phyloP scores from a whole-genome alignment of 2,113 vertebrate species.

The Onychostoma macrolepis region DNA sequence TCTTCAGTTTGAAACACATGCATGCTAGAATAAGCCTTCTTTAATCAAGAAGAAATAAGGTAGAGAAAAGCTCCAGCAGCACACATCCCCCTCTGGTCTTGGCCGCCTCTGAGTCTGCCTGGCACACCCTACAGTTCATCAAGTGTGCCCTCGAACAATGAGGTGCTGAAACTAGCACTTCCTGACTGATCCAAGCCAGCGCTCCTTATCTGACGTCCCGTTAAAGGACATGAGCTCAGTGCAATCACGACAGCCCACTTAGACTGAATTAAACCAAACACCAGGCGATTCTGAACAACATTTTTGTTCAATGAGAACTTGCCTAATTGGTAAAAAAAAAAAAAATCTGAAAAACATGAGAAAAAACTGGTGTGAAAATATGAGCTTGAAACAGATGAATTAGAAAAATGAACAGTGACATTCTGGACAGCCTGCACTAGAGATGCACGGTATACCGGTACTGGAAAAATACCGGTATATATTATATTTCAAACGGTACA shows the following conservation, averaged over 20 bases:
- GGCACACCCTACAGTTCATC: background rate
- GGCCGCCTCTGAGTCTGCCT: conserved; percentile 2
- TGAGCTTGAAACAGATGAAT: background rate
- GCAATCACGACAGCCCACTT: background rate
- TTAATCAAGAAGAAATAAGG: background rate
- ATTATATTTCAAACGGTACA: no score
- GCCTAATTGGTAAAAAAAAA: background rate
- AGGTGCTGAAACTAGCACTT: conserved; percentile 40
- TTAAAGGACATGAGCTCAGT: conserved; percentile 47
- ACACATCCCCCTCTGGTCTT: background rate
- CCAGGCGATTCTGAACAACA: background rate
- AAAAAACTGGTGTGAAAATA: background rate
- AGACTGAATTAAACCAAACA: background rate
- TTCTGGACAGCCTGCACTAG: background rate
- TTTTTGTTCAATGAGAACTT: conserved; percentile 2
- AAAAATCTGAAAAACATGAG: background rate
- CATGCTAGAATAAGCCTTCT: background rate
- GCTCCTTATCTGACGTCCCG: conserved; percentile 24
- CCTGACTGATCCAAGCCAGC: conserved; percentile 19
- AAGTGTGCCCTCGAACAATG: conserved; percentile 15
- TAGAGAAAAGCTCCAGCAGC: background rate
- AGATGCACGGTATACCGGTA: no score
- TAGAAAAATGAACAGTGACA: background rate
- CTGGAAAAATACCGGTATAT: no score
- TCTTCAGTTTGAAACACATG: background rate